These are phyloP conservation scores for Norana najaformis DNA, from an alignment of 2,888 invertebrate genomes.

Conservation along the genomic window DNA sequence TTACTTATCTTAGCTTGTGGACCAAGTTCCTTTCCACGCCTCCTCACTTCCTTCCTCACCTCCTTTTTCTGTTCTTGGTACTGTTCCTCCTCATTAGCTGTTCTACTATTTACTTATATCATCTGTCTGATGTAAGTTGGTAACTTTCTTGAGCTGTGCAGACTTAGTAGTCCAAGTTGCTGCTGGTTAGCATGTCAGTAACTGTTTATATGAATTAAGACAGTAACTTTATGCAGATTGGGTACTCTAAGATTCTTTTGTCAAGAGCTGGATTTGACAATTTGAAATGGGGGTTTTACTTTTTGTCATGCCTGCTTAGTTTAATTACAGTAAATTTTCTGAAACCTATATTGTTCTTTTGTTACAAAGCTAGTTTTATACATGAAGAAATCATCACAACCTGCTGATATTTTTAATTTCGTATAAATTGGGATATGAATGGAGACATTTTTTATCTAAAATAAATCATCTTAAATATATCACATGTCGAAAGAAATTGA, in stretches of 20 bases:
- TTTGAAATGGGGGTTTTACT: background rate
- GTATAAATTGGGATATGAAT: background rate
- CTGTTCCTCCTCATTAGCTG: background rate
- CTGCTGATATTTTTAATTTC: background rate
- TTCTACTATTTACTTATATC: background rate
- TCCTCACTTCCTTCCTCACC: too few species aligned
- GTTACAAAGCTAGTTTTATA: background rate
- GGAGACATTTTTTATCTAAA: background rate
- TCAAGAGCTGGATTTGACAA: background rate
- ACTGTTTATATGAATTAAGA: too few species aligned
- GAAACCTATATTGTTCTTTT: too few species aligned
- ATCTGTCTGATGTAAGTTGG: background rate
- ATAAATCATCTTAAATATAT: background rate
- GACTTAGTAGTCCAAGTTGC: background rate
- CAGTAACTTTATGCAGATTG: background rate
- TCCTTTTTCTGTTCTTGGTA: background rate
- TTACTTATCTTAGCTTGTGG: background rate
- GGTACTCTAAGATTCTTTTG: background rate
- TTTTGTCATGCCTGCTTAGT: background rate
- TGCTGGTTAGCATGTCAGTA: background rate
- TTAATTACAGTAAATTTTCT: background rate
- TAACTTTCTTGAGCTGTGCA: background rate
- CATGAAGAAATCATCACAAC: background rate
- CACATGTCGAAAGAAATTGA: background rate
- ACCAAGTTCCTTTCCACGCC: background rate